Evolutionary conservation across 1,140 invertebrate genomes (phyloP).

Genomic region (Rhizoglyphus robini): DNA sequence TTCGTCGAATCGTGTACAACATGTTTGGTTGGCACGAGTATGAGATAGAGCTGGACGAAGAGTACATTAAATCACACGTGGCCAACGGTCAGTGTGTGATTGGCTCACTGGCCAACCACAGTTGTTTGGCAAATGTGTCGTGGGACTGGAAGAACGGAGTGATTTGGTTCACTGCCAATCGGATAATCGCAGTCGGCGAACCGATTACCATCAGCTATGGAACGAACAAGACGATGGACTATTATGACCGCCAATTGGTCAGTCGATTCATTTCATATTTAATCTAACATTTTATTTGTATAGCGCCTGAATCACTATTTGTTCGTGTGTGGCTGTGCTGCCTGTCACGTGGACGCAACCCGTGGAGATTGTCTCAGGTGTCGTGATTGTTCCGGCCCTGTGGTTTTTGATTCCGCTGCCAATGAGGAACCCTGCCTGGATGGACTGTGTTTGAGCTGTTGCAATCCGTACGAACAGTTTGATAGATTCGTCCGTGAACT

Average conservation of each 20-base stretch:
- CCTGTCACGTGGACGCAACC: not conserved
- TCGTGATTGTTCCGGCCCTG: too few species aligned
- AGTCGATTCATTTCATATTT: too few species aligned
- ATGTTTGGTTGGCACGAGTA: conserved; percentile 12
- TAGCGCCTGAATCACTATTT: conserved; percentile 5
- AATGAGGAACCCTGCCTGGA: too few species aligned
- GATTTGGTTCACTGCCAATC: not conserved
- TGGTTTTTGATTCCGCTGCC: too few species aligned
- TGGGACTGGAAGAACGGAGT: conserved; percentile 1
- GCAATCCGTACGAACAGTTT: too few species aligned
- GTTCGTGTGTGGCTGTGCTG: not conserved
- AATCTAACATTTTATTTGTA: too few species aligned
- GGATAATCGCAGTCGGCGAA: not conserved
- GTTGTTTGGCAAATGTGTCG: not conserved
- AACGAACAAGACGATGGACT: not conserved
- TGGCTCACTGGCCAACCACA: not conserved
- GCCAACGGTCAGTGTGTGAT: not conserved
- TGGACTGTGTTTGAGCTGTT: too few species aligned
- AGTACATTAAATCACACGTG: not conserved
- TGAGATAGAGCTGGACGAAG: not conserved
- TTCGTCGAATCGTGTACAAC: not conserved
- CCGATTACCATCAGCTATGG: conserved; percentile 6
- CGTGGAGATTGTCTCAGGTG: not conserved
- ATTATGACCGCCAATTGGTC: not conserved
- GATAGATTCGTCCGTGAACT: too few species aligned